These are phyloP conservation scores for Enteromius thamalakanensis DNA, from an alignment of 2,797 vertebrate species.

Conservation along the genomic window DNA sequence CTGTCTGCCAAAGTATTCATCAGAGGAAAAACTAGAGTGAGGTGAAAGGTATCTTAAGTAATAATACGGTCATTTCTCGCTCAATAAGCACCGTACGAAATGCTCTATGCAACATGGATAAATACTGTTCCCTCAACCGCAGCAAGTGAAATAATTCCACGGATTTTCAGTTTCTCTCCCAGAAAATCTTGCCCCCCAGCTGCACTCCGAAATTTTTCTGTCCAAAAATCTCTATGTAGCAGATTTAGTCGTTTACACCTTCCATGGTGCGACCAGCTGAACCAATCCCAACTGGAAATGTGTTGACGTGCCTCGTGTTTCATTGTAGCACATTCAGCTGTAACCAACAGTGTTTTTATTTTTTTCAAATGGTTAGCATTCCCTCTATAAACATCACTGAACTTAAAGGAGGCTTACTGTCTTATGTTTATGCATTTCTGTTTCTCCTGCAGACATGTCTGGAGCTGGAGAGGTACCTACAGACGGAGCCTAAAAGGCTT, in stretches of 20 bases:
- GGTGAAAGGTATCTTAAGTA: conserved; percentile 50
- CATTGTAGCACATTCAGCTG: conserved; percentile 24
- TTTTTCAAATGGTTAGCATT: conserved; percentile 14
- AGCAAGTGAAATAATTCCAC: conserved; percentile 63
- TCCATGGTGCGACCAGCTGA: conserved; percentile 47
- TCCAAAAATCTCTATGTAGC: conserved; percentile 49
- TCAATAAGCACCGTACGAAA: conserved; percentile 31
- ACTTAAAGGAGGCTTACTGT: neutral
- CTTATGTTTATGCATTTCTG: conserved; percentile 1
- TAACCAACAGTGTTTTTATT: neutral
- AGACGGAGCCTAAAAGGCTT: conserved; percentile 94
- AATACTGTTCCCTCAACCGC: conserved; percentile 51
- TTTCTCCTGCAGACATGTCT: conserved; percentile 86
- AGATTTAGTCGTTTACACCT: conserved; percentile 71
- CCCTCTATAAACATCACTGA: neutral
- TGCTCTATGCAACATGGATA: conserved; percentile 42
- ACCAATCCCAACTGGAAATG: conserved; percentile 18
- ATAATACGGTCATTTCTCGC: conserved; percentile 48
- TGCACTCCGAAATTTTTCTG: conserved; percentile 65
- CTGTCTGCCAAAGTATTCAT: conserved; percentile 57
- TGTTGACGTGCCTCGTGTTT: conserved; percentile 27
- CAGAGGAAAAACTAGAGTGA: conserved; percentile 51
- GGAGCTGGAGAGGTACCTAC: conserved; percentile 96
- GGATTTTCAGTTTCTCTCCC: conserved; percentile 70
- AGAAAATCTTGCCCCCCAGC: conserved; percentile 66